Evolutionary conservation across 2,113 vertebrate species (phyloP).

Genomic region (Phylloscopus whistleri): DNA sequence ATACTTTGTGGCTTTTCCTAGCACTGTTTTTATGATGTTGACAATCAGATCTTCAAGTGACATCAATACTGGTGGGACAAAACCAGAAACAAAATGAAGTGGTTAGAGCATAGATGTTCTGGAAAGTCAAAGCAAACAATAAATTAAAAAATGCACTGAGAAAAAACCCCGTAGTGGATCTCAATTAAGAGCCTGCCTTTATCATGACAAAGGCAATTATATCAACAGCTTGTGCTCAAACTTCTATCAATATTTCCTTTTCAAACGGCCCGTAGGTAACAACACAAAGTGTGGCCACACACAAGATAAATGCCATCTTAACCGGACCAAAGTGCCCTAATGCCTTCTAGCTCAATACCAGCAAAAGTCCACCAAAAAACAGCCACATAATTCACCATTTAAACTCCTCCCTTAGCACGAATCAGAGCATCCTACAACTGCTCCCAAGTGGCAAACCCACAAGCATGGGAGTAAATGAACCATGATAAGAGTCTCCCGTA

Average conservation of each 20-base stretch:
- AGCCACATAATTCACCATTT: conserved; percentile 9
- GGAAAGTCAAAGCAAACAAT: conserved; percentile 17
- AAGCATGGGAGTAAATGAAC: conserved; percentile 28
- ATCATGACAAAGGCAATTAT: neutral
- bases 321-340: neutral
- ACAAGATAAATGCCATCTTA: neutral
- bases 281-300: neutral
- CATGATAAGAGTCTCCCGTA: conserved; percentile 48
- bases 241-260: neutral
- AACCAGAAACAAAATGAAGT: neutral
- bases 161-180: neutral
- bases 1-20: conserved; percentile 2
- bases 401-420: neutral
- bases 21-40: neutral
- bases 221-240: neutral
- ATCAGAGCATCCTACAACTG: neutral
- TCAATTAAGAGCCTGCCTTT: neutral
- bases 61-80: neutral
- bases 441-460: conserved; percentile 56
- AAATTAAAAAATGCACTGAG: neutral
- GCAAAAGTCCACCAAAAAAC: conserved; percentile 11
- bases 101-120: neutral
- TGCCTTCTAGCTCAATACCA: neutral
- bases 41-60: neutral
- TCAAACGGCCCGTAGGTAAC: neutral